phyloP scores from a whole-genome alignment of 2,113 vertebrate genomes.

The Grammomys dolichurus region DNA sequence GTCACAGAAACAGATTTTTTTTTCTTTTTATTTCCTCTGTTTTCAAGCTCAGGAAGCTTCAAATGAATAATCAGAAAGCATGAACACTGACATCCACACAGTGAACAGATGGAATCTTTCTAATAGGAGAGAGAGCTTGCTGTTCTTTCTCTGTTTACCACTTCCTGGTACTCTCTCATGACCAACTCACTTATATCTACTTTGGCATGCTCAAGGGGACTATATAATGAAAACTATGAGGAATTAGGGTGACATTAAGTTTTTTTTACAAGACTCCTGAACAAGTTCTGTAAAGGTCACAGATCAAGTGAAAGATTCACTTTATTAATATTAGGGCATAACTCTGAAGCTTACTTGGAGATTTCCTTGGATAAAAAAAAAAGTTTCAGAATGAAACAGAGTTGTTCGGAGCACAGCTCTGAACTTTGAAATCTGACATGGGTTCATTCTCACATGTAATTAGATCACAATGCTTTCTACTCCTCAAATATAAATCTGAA shows the following conservation, averaged over 20 bases:
- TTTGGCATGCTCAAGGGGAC: background rate
- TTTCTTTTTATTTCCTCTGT: conserved; percentile 46
- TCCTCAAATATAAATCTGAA: conserved; percentile 12
- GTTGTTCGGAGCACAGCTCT: background rate
- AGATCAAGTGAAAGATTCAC: background rate
- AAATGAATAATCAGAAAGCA: conserved; percentile 60
- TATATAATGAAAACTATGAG: background rate
- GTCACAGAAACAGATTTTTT: conserved; percentile 61
- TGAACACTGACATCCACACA: conserved; percentile 12
- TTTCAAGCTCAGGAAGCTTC: conserved; percentile 25
- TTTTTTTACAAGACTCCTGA: background rate
- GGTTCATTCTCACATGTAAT: background rate
- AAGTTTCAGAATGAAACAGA: background rate
- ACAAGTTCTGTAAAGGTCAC: background rate
- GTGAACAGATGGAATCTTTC: background rate
- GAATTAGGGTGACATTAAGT: background rate
- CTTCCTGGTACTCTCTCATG: background rate
- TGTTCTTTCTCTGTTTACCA: background rate
- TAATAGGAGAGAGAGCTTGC: background rate
- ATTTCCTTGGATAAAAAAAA: background rate
- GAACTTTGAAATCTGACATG: background rate
- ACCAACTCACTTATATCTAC: background rate
- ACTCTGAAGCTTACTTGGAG: background rate
- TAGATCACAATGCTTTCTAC: background rate
- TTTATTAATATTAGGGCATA: background rate